phyloP scores from a whole-genome alignment of 2,113 vertebrate genomes.

The Himantopus leucocephalus region DNA sequence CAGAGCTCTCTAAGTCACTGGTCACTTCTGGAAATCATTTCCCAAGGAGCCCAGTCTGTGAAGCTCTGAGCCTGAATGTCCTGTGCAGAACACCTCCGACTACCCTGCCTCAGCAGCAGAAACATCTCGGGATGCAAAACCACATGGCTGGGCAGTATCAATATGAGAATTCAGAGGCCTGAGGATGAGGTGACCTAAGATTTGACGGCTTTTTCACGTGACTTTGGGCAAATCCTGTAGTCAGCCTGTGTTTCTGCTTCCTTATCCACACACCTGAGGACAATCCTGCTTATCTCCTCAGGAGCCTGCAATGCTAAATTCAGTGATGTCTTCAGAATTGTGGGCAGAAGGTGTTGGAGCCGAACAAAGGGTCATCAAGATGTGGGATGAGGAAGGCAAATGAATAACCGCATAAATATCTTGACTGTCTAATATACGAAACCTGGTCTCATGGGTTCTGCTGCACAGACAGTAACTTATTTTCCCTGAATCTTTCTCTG shows the following conservation, averaged over 20 bases:
- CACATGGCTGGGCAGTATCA: background rate
- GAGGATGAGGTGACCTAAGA: background rate
- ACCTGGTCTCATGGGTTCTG: background rate
- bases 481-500: background rate
- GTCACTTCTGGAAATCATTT: background rate
- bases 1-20: background rate
- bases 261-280: background rate
- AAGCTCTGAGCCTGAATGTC: background rate
- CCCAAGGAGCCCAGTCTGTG: background rate
- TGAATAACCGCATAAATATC: background rate
- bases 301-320: background rate
- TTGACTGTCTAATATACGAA: background rate
- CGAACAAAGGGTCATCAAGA: background rate
- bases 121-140: background rate
- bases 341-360: background rate
- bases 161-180: background rate
- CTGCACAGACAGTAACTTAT: slow-evolving; percentile 13
- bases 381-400: background rate
- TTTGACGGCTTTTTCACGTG: background rate
- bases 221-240: background rate
- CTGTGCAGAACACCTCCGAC: background rate
- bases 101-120: background rate
- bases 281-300: background rate
- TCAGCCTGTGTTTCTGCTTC: background rate
- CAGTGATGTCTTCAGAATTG: background rate